Evolutionary conservation across 2,888 invertebrate genomes (phyloP).

Genomic region (Andrena marginata): DNA sequence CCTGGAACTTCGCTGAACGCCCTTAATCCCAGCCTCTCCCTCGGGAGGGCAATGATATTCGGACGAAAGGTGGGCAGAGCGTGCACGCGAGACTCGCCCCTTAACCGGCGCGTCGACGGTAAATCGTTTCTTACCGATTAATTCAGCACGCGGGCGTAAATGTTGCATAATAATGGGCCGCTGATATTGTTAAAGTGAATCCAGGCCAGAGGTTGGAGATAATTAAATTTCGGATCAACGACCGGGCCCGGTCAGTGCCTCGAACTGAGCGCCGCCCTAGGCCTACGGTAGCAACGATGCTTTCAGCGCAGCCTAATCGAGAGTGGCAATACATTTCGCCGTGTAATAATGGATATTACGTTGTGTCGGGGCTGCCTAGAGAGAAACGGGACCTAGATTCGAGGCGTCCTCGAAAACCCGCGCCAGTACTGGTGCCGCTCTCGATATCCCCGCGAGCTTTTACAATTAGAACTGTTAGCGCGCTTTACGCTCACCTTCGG

Average conservation of each 20-base stretch:
- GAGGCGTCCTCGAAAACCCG: background rate
- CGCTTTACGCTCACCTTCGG: background rate
- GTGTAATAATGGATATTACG: conserved; percentile 52
- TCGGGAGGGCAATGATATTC: background rate
- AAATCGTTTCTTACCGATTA: conserved; percentile 42
- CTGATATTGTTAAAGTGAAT: conserved; percentile 46
- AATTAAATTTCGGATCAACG: conserved; percentile 57
- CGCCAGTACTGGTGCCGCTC: background rate
- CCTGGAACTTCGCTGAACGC: conserved; percentile 6
- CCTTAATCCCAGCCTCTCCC: background rate
- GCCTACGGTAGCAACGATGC: conserved; percentile 51
- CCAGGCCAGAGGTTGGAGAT: conserved; percentile 39
- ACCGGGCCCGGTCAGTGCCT: conserved; percentile 30
- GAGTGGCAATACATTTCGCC: conserved; percentile 48
- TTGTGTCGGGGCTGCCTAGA: conserved; percentile 14
- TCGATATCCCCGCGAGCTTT: conserved; percentile 1
- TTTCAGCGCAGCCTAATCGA: conserved; percentile 49
- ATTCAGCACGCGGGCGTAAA: conserved; percentile 30
- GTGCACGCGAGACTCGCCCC: conserved; percentile 2
- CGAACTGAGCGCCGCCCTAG: conserved; percentile 25
- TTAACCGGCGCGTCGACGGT: conserved; percentile 25
- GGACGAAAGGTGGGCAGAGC: background rate
- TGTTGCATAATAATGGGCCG: conserved; percentile 34
- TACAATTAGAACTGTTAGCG: background rate
- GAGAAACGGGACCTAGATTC: conserved; percentile 25